Base-by-base conservation (phyloP, 2,888 invertebrate genomes). In the Ectemnius lituratus region DNA sequence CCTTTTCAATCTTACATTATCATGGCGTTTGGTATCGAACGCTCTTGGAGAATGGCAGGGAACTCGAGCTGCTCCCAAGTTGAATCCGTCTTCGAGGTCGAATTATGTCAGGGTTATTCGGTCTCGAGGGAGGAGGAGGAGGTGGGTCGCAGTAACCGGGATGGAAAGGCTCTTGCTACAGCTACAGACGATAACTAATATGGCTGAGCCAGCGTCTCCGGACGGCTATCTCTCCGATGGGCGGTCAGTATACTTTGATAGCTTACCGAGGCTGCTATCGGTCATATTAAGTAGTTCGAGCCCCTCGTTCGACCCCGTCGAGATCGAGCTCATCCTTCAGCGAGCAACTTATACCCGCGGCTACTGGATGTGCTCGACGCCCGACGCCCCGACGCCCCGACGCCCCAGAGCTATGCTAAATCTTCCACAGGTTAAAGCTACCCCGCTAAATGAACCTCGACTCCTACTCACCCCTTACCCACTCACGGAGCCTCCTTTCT, bases 211-310 rank as follows among this genome's bases (percentile, higher is more conserved):
- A 79, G 83, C 81, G 75, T 66, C 62, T 60, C 47, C 23, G 61
- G 64, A 62, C 57, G 52, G 18, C 23, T 37, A 62, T 23, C 47
- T 23, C 47, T 8, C 49, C 14, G 62, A 23, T 23, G 18, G 52
- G 14, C 68, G 71, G 59, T 65, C 73, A 75, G 73, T 84, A 84
- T 80, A 84, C 83, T 85, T 86, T 84, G 87, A 85, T 84, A 79
- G 86, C 79, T 83, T 79, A 76, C 81, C 78, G 70, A 83, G 82
- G 84, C 85, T 79, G 77, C 85, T 84, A 85, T 85, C 84, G 85
- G 86, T 84, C 87, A 87, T 88, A 88, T 88, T 85, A 85, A 86
- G 85, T 85, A 86, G 86, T 85, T 84, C 28, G 28, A 37, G 66
- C 20, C 57, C 49, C 69, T 62, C 69, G 67, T 20, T 37, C 67